Conservation (phyloP, 2,113 vertebrate genomes). For the Corythoichthys intestinalis region DNA sequence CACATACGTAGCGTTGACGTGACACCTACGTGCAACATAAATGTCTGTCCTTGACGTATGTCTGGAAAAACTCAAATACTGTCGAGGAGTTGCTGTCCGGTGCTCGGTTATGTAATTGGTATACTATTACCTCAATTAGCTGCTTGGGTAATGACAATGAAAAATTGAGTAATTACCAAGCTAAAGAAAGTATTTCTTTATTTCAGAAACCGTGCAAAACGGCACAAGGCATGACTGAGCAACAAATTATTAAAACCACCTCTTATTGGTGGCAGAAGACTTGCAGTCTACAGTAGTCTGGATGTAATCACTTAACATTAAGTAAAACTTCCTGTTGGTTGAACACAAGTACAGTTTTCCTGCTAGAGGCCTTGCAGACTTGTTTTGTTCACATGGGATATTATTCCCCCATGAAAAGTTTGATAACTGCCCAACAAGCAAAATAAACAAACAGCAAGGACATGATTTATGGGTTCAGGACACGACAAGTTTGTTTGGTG, state of each 20-base stretch:
- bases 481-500: constrained; percentile 42
- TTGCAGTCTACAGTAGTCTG: constrained; percentile 10
- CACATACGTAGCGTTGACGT: neutral
- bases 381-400: constrained; percentile 52
- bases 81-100: neutral
- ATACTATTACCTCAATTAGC: neutral
- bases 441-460: constrained; percentile 61
- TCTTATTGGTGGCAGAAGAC: neutral
- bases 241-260: neutral
- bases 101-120: neutral
- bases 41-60: neutral
- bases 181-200: neutral
- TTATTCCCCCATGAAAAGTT: constrained; percentile 53
- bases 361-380: constrained; percentile 37
- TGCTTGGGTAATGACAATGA: neutral
- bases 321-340: constrained; percentile 48
- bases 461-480: constrained; percentile 47
- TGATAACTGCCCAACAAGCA: constrained; percentile 47
- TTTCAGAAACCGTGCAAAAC: neutral
- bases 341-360: constrained; percentile 43
- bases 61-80: neutral
- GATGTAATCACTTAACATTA: constrained; percentile 49
- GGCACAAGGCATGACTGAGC: neutral
- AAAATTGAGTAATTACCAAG: neutral
- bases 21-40: neutral